Percentiles rank a stretch among this genome's conserved stretches.
phyloP scores from a whole-genome alignment of 2,797 vertebrate species.

The Podargus strigoides region DNA sequence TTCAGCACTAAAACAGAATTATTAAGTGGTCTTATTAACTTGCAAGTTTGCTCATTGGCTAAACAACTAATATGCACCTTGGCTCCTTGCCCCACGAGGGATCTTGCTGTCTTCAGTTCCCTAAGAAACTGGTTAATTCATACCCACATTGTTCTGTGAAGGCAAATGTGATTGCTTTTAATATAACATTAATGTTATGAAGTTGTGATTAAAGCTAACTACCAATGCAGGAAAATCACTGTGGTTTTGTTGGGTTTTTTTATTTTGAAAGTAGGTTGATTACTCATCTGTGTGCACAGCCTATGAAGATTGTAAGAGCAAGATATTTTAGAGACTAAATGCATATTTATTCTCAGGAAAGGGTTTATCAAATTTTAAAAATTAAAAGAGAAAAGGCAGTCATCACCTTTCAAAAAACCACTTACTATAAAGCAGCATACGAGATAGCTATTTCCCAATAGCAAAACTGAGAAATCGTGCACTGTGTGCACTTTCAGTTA shows the following conservation, averaged over 20 bases:
- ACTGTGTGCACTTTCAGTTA: not conserved
- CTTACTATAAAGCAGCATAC: not conserved
- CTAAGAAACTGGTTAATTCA: not conserved
- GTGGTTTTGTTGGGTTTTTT: too few species aligned
- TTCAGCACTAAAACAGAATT: constrained; percentile 1
- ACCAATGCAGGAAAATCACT: not conserved
- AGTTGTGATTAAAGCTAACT: constrained; percentile 26
- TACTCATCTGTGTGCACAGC: not conserved
- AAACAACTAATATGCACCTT: not conserved
- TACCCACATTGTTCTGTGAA: not conserved
- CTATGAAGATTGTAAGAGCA: not conserved
- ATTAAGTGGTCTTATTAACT: constrained; percentile 6
- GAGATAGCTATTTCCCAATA: not conserved
- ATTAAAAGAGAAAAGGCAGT: not conserved
- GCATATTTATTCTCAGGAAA: not conserved
- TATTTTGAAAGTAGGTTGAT: not conserved
- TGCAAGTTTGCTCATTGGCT: not conserved
- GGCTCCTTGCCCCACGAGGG: not conserved
- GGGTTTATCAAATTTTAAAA: not conserved
- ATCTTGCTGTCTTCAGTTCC: not conserved
- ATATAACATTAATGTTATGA: not conserved
- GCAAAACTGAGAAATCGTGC: not conserved
- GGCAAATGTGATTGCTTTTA: constrained; percentile 4
- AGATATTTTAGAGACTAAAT: not conserved
- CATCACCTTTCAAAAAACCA: not conserved